A percentile compares a stretch with the other conserved stretches of the same genome.
phyloP scores from a whole-genome alignment of 2,797 vertebrate genomes.

The Melanotaenia maccullochi region DNA sequence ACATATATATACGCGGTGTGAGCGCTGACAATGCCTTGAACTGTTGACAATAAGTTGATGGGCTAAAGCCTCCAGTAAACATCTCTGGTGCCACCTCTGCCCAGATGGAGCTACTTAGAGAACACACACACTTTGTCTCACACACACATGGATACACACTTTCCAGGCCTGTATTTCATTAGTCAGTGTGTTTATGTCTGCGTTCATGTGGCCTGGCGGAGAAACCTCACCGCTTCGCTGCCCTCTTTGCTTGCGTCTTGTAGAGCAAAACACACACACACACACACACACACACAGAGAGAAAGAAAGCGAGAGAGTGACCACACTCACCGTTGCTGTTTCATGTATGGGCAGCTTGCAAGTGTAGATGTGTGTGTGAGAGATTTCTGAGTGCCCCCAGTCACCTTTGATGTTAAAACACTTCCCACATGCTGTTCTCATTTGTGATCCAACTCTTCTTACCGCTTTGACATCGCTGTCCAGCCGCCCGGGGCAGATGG shows the following conservation, averaged over 20 bases:
- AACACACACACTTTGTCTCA: conserved; percentile 51
- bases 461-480: conserved; percentile 58
- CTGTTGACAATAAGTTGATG: conserved; percentile 87
- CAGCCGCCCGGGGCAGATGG: conserved; percentile 75
- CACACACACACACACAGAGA: conserved; percentile 45
- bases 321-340: conserved; percentile 60
- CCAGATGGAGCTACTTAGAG: conserved; percentile 83
- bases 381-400: conserved; percentile 46
- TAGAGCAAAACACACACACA: conserved; percentile 52
- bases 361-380: conserved; percentile 41
- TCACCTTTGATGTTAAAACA: conserved; percentile 79
- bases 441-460: conserved; percentile 71
- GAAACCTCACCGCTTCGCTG: conserved; percentile 75
- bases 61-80: conserved; percentile 85
- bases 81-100: conserved; percentile 85
- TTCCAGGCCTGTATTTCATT: conserved; percentile 83
- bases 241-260: conserved; percentile 68
- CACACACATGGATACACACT: conserved; percentile 56
- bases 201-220: conserved; percentile 83
- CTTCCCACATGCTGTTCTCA: conserved; percentile 76
- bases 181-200: conserved; percentile 86
- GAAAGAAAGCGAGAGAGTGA: conserved; percentile 46
- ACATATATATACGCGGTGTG: conserved; percentile 57
- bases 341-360: conserved; percentile 70
- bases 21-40: conserved; percentile 84